These are phyloP conservation scores for Epirrita christyi DNA, from an alignment of 2,888 invertebrate species.

Conservation along the genomic window DNA sequence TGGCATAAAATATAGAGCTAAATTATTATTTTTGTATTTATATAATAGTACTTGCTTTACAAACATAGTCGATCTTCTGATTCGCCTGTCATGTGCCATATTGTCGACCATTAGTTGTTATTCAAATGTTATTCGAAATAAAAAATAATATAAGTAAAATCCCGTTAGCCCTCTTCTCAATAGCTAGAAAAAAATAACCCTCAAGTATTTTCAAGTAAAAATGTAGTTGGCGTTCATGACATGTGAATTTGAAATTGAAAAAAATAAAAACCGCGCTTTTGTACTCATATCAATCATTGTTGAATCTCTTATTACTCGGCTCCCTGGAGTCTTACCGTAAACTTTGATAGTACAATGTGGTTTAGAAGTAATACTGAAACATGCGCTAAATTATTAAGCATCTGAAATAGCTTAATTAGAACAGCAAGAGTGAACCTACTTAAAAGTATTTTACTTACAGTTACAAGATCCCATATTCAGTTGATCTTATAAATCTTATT, in stretches of 20 bases:
- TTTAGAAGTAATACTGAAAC: slow-evolving; percentile 8
- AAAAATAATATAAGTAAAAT: slow-evolving; percentile 1
- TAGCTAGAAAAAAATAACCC: too few species aligned
- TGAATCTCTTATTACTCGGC: slow-evolving; percentile 26
- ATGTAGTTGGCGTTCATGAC: slow-evolving; percentile 6
- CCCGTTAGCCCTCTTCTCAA: slow-evolving; percentile 7
- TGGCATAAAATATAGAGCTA: too few species aligned
- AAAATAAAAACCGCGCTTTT: slow-evolving; percentile 27
- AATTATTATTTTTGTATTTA: too few species aligned
- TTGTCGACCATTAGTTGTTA: not conserved
- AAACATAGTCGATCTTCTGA: too few species aligned
- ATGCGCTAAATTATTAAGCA: too few species aligned
- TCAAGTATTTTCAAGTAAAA: slow-evolving; percentile 8
- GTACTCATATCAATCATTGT: slow-evolving; percentile 32
- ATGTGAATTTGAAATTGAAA: slow-evolving; percentile 23
- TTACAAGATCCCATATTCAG: too few species aligned
- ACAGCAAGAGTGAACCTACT: not conserved
- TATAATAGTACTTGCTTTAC: too few species aligned
- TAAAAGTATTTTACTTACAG: too few species aligned
- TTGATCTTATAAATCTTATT: too few species aligned
- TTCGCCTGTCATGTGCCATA: too few species aligned
- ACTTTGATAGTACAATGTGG: slow-evolving; percentile 18
- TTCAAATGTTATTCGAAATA: not conserved
- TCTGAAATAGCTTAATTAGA: not conserved
- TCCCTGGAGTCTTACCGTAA: slow-evolving; percentile 25